Base-by-base conservation (phyloP, 2,113 vertebrate genomes). In the Zosterops pallidus region DNA sequence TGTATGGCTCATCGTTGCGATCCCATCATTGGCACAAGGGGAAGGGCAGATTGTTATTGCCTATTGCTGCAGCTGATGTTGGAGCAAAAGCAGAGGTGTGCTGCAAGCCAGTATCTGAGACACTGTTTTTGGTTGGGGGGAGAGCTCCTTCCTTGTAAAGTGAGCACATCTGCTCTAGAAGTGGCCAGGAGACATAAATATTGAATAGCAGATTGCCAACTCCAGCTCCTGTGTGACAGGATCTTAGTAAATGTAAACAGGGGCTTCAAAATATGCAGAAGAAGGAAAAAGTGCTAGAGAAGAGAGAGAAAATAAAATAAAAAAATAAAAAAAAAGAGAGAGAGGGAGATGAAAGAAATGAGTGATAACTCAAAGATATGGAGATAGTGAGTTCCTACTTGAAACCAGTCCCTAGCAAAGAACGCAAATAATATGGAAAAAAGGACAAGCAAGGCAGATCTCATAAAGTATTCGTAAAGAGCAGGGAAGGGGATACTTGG, bases 201-300 rank as follows among this genome's bases (percentile, higher is more conserved):
- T 53, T 90, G 85, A 92, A 81, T 64, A 88, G 59, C 56, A 79
- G 72, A 83, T 60, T 83, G 83, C 75, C 56, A 86, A 72, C 60
- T 88, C 72, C 47, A 0, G 6, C 59, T 83, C 52, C 42, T 86
- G 56, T 8, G 12, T 62, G 90, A 85, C 68, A 83, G 55, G 33
- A 90, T 81, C 80, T 90, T 53, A 68, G 76, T 5, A 90, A 44
- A 88, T 78, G 75, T 74, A 90, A 96, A 78, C 44, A 93, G 31
- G 22, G 49, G 31, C 37, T 76, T 75, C 22, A 49, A 78, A 95
- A 86, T 69, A 78, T 16, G 28, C 57, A 75, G 64, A 41, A 55
- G 52, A 47, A 78, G 64, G 52, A 31, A 81, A 71, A 84, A 79
- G 56, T 57, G 31, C 44, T 68, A 35, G 69, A 86, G 37, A 90